Conservation (phyloP, 2,888 invertebrate species). For the Villa cingulata region DNA sequence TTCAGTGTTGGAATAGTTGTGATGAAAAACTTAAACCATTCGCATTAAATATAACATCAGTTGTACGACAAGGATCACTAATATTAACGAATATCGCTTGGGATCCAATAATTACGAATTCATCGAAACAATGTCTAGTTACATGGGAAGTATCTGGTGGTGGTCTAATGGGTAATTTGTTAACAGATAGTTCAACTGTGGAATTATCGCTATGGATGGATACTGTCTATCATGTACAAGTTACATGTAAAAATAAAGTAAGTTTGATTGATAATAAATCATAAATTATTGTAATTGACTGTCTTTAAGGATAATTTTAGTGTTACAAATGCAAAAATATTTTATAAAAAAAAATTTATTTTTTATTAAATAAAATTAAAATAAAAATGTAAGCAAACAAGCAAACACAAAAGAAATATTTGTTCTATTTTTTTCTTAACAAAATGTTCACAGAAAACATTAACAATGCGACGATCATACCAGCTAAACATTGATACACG, state of each 20-base stretch:
- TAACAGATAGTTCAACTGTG: slow-evolving; percentile 66
- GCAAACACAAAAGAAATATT: no score
- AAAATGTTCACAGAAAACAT: background rate
- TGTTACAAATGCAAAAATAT: no score
- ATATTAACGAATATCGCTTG: slow-evolving; percentile 26
- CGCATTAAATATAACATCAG: slow-evolving; percentile 24
- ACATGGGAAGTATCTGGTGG: slow-evolving; percentile 76
- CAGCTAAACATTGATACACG: background rate
- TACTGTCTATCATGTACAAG: slow-evolving; percentile 68
- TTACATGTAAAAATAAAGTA: slow-evolving; percentile 36
- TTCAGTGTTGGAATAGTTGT: slow-evolving; percentile 28
- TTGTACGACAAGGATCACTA: slow-evolving; percentile 24
- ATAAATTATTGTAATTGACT: no score
- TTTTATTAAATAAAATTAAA: no score
- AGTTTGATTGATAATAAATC: slow-evolving; percentile 15
- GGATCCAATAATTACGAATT: slow-evolving; percentile 27
- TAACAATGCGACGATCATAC: background rate
- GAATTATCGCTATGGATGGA: slow-evolving; percentile 69
- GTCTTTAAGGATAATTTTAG: no score
- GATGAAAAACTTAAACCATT: slow-evolving; percentile 26
- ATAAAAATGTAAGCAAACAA: no score
- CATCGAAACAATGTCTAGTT: slow-evolving; percentile 49
- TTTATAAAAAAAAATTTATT: no score
- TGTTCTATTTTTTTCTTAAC: background rate
- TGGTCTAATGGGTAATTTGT: slow-evolving; percentile 65